Evolutionary conservation across 2,888 invertebrate species (phyloP), one percentile per base, ranked within the genome.

Genomic region (Amphipoea lucens): DNA sequence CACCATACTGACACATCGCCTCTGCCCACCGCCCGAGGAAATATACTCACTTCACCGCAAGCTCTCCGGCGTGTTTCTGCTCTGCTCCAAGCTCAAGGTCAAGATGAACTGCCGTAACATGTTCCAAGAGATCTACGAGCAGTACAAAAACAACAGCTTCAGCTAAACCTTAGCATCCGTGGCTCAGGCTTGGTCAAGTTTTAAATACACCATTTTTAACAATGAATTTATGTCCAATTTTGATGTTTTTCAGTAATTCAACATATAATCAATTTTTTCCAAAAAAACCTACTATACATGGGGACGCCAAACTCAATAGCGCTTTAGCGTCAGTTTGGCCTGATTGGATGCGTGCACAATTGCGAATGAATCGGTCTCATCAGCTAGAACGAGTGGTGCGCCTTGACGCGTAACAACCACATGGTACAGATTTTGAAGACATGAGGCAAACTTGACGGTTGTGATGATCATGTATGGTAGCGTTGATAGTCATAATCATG

Each of bases 11-110:
- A 98, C 98, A 68, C 99, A 99, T 92, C 97, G 99, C 42, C 97
- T 99, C 3, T 99, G 99, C 82, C 99, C 99, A 2, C 99, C 99
- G 0, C 99, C 99, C 0, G 99, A 99, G 94, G 99, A 99, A 96
- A 99, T 99, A 88, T 99, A 99, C 96, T 99, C 99, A 0, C 97
- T 99, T 40, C 99, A 99, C 94, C 97, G 99, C 80, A 99, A 99
- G 96, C 97, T 99, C 70, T 99, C 99, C 0, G 99, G 99, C 0
- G 98, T 99, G 23, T 99, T 99, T 95, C 96, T 99, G 45, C 96
- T 99, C 0, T 99, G 99, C 92, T 97, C 99, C 0, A 99, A 99
- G 91, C 97, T 99, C 74, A 97, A 98, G 90, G 98, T 98, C 0
- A 97, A 97, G 90, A 97, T 99, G 90, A 97, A 98, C 90, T 99